Evolutionary conservation across 1,140 invertebrate genomes (phyloP), one percentile per base, ranked within the genome.

Genomic region (Lethocerus indicus): DNA sequence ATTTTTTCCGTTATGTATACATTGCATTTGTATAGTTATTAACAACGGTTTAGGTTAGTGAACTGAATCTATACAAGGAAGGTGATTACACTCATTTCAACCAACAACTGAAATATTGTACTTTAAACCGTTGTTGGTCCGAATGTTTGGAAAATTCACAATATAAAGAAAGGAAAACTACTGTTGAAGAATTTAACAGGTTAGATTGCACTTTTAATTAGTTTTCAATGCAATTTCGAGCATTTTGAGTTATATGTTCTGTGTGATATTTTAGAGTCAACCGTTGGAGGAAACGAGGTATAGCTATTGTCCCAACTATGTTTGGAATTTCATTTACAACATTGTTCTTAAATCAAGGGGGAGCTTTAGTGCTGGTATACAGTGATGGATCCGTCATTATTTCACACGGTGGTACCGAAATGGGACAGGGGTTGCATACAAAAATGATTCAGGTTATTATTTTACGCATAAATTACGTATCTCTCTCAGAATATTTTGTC

Each of bases 361-460:
- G 87, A 27, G 87, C 90, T 3, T 67, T 96, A 18, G 71, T 96
- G n/a, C 74, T 88, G 20, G 72, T 96, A 20, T 96, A 96, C 60
- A 71, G 66, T 0, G 93, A 97, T 69, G 93, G 93, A 1, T 91
- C 90, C 0, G 86, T 96, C 4, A 68, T 96, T 2, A 58, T 97
- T n/a, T 78, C 77, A 24, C 90, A 95, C 62, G 87, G 86, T 36
- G 92, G 91, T 16, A 83, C 82, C 16, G 92, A 97, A 72, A 96
- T 96, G 83, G 93, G 93, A 0, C 92, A 96, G 68, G 93, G 92
- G 1, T 65, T 96, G 0, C 85, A 95, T 59, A 96, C 88, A 0
- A 96, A 95, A 70, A 90, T 93, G 80, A 81, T 92, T 50, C 88
- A 94, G 73, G 75, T 79, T 60, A 24, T 9, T 13, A 49, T 23